Conservation (phyloP, 2,113 vertebrate genomes). For the Falcunculus frontatus region DNA sequence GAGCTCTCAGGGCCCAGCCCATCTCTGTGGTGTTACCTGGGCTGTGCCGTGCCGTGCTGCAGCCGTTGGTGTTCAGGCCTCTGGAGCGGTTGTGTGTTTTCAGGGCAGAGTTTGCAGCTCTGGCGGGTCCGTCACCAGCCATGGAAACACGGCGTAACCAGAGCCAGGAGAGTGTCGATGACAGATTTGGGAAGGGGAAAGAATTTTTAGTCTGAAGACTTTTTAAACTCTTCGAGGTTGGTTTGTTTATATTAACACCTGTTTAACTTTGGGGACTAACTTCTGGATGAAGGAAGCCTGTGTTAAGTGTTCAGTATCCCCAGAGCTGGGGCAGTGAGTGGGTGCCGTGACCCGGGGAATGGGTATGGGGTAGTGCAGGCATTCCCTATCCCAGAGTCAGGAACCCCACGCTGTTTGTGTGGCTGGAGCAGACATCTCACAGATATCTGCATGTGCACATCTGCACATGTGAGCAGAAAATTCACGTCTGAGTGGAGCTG, state of each 20-base stretch:
- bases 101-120: background rate
- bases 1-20: background rate
- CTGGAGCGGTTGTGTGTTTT: background rate
- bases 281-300: constrained; percentile 47
- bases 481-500: background rate
- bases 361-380: background rate
- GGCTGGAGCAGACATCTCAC: background rate
- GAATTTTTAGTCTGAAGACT: constrained; percentile 42
- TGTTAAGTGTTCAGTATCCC: background rate
- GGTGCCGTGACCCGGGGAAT: background rate
- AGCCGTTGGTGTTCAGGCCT: background rate
- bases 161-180: constrained; percentile 18
- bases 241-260: constrained; percentile 65
- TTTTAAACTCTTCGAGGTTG: constrained; percentile 42
- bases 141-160: background rate
- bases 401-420: rapidly evolving
- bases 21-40: background rate
- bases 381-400: background rate
- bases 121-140: background rate
- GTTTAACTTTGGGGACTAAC: constrained; percentile 46
- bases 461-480: background rate
- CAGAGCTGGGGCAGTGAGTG: background rate
- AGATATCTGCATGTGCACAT: background rate
- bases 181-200: constrained; percentile 47
- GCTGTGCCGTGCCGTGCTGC: background rate